Conservation (phyloP, 2,113 vertebrate species). For the Myxocyprinus asiaticus region DNA sequence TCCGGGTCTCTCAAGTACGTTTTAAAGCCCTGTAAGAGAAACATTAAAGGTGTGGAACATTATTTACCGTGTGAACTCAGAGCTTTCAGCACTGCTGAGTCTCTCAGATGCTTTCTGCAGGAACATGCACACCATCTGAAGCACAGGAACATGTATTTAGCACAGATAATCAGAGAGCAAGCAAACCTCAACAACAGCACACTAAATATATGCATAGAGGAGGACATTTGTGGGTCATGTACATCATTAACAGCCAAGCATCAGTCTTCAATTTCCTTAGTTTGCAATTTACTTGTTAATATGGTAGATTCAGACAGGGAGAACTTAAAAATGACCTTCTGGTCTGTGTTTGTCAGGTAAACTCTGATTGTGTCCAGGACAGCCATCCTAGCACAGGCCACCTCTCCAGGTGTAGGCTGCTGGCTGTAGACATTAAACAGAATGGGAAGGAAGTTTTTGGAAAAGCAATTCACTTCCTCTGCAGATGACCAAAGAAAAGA, state of each 20-base stretch:
- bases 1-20: no score
- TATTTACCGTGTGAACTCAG: slow-evolving; percentile 82
- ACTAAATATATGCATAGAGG: no score
- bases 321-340: slow-evolving; percentile 73
- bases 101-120: slow-evolving; percentile 88
- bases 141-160: not conserved
- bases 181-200: no score
- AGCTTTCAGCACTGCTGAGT: slow-evolving; percentile 77
- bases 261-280: no score
- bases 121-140: slow-evolving; percentile 86
- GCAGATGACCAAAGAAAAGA: no score
- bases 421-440: slow-evolving; percentile 94
- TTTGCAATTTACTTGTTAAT: no score
- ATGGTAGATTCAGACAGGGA: no score
- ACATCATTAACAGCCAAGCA: no score
- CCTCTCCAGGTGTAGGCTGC: slow-evolving; percentile 68
- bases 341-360: slow-evolving; percentile 85
- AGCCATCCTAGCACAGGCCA: slow-evolving; percentile 77
- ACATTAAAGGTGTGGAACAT: no score
- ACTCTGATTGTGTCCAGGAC: slow-evolving; percentile 92
- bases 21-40: no score
- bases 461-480: slow-evolving; percentile 88
- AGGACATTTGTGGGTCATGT: no score
- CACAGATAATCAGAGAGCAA: no score
- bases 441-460: slow-evolving; percentile 97